These are phyloP conservation scores for Nanorana parkeri DNA, from an alignment of 2,113 vertebrate genomes.

Conservation along the genomic window DNA sequence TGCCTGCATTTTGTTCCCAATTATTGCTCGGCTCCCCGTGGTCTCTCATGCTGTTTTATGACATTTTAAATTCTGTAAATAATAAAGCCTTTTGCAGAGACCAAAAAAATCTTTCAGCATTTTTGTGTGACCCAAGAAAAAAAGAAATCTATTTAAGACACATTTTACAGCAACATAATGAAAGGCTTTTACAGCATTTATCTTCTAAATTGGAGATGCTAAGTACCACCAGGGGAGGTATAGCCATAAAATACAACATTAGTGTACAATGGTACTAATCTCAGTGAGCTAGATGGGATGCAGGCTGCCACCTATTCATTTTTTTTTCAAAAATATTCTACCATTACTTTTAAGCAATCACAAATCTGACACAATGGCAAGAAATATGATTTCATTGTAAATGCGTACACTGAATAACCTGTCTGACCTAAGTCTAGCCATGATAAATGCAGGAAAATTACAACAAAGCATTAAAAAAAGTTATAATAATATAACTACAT, in stretches of 20 bases:
- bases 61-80: slow-evolving; percentile 83
- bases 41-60: slow-evolving; percentile 79
- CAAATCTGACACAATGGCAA: slow-evolving; percentile 57
- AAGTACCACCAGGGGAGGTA: slow-evolving; percentile 68
- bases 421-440: slow-evolving; percentile 38
- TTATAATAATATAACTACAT: slow-evolving; percentile 2
- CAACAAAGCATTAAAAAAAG: slow-evolving; percentile 18
- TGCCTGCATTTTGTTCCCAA: slow-evolving; percentile 71
- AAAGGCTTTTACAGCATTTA: slow-evolving; percentile 68
- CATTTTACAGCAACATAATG: slow-evolving; percentile 68
- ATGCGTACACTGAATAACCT: background rate
- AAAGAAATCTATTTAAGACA: slow-evolving; percentile 69
- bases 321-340: slow-evolving; percentile 63
- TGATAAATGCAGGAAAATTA: slow-evolving; percentile 15
- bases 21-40: slow-evolving; percentile 69
- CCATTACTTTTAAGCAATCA: slow-evolving; percentile 62
- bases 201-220: slow-evolving; percentile 67
- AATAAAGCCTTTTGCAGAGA: slow-evolving; percentile 72
- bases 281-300: slow-evolving; percentile 62
- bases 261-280: slow-evolving; percentile 61
- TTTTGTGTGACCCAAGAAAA: slow-evolving; percentile 62
- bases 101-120: slow-evolving; percentile 61
- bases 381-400: slow-evolving; percentile 37
- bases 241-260: slow-evolving; percentile 72
- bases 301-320: slow-evolving; percentile 63